Evolutionary conservation across 2,888 invertebrate species (phyloP), one percentile per base, ranked within the genome.

Genomic region (Microplitis manilae): DNA sequence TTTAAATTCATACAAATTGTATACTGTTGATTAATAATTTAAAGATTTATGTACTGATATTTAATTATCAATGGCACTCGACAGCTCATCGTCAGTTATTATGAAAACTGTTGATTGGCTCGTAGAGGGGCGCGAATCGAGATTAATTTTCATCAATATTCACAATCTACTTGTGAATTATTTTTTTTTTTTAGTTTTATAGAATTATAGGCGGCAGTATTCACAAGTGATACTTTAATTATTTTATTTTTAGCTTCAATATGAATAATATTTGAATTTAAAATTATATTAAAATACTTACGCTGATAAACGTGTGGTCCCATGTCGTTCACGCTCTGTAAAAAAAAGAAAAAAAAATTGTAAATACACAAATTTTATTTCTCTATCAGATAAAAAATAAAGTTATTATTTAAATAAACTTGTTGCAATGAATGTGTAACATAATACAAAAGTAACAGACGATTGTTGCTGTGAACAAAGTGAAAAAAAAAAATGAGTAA

Each of bases 261-360:
- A 13, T 2, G 15, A 17, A n/a, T 62, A 62, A 62, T 15, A 62
- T 20, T 5, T n/a, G 15, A 15, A 17, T n/a, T 62, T 62, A 7
- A 20, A 20, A 20, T 20, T 20, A 20, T 20, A 20, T 20, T 20
- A 20, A 6, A 72, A 83, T 91, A 92, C 92, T 92, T 90, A 92
- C 92, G 91, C 89, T 82, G 91, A 90, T 81, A 90, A 87, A 81
- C 91, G 88, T 83, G 86, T 90, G 79, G 90, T 84, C 81, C 85
- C 83, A 83, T 91, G 91, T 83, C 91, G 90, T 84, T 91, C 91
- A 79, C 91, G 90, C 87, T 91, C 92, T 92, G 91, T 83, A 92
- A 92, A 91, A 85, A 89, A 85, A 79, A n/a, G n/a, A n/a, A 80
- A 82, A 77, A 83, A 73, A 77, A 79, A n/a, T 59, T n/a, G 5